Evolutionary conservation across 2,888 invertebrate genomes (phyloP).

Genomic region (Parnassius orleans): DNA sequence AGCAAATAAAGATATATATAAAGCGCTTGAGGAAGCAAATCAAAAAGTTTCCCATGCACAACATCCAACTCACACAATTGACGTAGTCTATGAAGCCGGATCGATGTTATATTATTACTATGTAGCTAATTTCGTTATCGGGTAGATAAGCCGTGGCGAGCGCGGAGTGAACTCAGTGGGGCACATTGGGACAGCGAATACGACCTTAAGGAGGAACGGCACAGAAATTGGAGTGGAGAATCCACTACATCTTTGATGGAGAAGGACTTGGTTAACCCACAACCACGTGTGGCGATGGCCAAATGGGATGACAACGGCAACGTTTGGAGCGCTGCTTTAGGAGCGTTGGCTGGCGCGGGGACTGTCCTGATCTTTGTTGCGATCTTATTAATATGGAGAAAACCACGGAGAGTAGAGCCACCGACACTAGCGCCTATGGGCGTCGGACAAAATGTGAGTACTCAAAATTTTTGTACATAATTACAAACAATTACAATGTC

Average conservation of each 20-base stretch:
- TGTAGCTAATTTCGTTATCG: slow-evolving; percentile 71
- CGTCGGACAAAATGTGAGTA: slow-evolving; percentile 64
- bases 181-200: slow-evolving; percentile 51
- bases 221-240: slow-evolving; percentile 36
- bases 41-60: slow-evolving; percentile 27
- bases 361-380: slow-evolving; percentile 62
- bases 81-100: slow-evolving; percentile 43
- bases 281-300: slow-evolving; percentile 42
- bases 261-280: slow-evolving; percentile 35
- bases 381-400: slow-evolving; percentile 56
- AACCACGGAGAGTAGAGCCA: slow-evolving; percentile 52
- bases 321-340: slow-evolving; percentile 65
- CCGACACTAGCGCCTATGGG: slow-evolving; percentile 67
- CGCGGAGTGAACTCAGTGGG: slow-evolving; percentile 49
- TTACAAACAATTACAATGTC: no score
- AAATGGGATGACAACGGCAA: slow-evolving; percentile 46
- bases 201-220: slow-evolving; percentile 32
- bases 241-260: slow-evolving; percentile 28
- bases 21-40: not conserved
- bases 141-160: slow-evolving; percentile 70
- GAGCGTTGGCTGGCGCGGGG: slow-evolving; percentile 65
- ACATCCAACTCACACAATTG: slow-evolving; percentile 31
- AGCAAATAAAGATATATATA: no score
- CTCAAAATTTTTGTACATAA: not conserved
- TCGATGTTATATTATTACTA: slow-evolving; percentile 63